Conservation (phyloP, 2,888 invertebrate genomes). For the Polydrusus cervinus region DNA sequence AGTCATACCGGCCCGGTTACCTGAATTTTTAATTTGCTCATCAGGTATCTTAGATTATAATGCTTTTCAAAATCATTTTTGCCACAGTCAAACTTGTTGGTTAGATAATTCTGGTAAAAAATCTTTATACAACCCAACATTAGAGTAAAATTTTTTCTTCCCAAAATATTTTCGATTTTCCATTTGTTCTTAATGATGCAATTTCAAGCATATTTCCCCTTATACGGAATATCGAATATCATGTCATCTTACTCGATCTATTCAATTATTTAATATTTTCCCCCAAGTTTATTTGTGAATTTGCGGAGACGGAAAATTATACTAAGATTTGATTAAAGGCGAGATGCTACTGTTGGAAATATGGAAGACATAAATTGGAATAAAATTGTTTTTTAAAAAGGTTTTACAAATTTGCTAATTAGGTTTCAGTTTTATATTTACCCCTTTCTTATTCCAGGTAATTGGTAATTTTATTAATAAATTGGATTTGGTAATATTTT, state of each 20-base stretch:
- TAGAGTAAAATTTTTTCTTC: too few species aligned
- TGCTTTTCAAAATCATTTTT: too few species aligned
- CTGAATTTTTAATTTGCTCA: too few species aligned
- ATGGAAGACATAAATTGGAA: background rate
- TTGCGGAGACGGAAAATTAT: conserved; percentile 4
- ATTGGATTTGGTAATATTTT: background rate
- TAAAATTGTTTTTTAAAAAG: background rate
- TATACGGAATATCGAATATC: background rate
- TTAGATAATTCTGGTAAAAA: too few species aligned
- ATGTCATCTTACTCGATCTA: background rate
- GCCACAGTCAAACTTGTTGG: too few species aligned
- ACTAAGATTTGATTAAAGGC: conserved; percentile 20
- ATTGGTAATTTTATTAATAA: background rate
- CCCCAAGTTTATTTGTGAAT: background rate
- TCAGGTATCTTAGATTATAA: too few species aligned
- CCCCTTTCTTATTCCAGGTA: background rate
- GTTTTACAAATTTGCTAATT: background rate
- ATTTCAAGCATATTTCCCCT: background rate
- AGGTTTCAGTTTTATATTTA: background rate
- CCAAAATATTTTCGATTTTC: too few species aligned
- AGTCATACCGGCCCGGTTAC: too few species aligned
- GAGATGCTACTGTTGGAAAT: background rate
- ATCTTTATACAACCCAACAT: too few species aligned
- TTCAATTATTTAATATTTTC: conserved; percentile 21
- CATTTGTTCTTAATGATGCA: too few species aligned